phyloP scores from a whole-genome alignment of 2,888 invertebrate species.

The Anthoptus insignis region DNA sequence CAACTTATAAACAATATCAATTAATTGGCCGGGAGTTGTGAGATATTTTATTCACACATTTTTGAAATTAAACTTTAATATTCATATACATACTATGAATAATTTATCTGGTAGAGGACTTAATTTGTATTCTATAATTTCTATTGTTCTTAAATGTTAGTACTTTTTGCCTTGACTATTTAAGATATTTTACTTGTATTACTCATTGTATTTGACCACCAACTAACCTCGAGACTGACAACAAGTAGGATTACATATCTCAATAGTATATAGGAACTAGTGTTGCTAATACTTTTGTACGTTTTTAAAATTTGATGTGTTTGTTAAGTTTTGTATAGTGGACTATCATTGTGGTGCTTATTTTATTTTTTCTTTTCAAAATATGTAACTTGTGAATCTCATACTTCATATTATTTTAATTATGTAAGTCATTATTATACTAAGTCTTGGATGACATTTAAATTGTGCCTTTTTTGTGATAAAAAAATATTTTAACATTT shows the following conservation, averaged over 20 bases:
- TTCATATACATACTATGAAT: conserved; percentile 3
- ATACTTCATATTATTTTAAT: conserved; percentile 49
- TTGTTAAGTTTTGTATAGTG: conserved; percentile 2
- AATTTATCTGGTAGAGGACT: conserved; percentile 30
- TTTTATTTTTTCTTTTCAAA: conserved; percentile 37
- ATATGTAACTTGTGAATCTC: conserved; percentile 63
- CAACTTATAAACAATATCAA: conserved; percentile 91
- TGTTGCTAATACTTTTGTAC: too few relatives aligned
- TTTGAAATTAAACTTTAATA: not conserved
- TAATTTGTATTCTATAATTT: not conserved
- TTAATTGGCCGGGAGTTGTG: not conserved
- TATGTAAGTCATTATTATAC: conserved; percentile 50
- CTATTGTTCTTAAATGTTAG: conserved; percentile 16
- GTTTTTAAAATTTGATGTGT: not conserved
- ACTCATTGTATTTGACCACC: not conserved
- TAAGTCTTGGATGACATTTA: conserved; percentile 48
- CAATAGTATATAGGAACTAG: not conserved
- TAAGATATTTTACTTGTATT: not conserved
- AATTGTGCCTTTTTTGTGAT: conserved; percentile 44
- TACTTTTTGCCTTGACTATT: conserved; percentile 24
- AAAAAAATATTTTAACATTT: conserved; percentile 28
- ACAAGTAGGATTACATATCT: too few relatives aligned
- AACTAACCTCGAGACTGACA: conserved; percentile 3
- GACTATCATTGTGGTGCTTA: conserved; percentile 20
- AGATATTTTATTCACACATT: not conserved